phyloP scores from a whole-genome alignment of 2,113 vertebrate genomes.

The Heterotis niloticus region DNA sequence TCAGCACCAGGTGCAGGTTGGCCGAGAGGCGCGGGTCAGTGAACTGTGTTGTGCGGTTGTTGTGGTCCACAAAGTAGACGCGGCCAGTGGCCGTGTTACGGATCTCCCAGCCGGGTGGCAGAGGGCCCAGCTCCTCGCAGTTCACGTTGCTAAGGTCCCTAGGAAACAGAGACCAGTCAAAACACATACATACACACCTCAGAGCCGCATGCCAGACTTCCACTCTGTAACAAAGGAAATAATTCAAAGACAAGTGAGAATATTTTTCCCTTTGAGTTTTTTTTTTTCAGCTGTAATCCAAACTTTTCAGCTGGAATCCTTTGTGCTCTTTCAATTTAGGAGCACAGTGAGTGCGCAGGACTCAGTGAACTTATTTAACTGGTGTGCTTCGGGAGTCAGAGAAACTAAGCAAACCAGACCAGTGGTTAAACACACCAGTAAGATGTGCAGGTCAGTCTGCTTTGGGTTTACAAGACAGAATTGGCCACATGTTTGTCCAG shows the following conservation, averaged over 20 bases:
- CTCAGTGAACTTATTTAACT: constrained; percentile 31
- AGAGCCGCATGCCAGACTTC: not conserved
- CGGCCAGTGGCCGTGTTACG: constrained; percentile 93
- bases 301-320: constrained; percentile 64
- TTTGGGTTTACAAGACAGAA: too few species aligned
- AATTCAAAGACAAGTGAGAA: constrained; percentile 64
- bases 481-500: too few species aligned
- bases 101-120: constrained; percentile 97
- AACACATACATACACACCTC: not conserved
- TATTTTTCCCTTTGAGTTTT: constrained; percentile 48
- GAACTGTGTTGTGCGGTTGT: constrained; percentile 96
- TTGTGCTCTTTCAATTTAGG: constrained; percentile 54
- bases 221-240: constrained; percentile 58
- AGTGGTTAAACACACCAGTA: too few species aligned
- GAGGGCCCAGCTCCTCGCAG: constrained; percentile 93
- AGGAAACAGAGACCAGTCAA: constrained; percentile 62
- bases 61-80: constrained; percentile 98
- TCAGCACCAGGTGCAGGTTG: constrained; percentile 90
- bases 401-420: too few species aligned
- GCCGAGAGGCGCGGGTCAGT: constrained; percentile 92
- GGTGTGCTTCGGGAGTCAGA: too few species aligned
- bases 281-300: constrained; percentile 63
- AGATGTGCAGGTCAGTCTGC: too few species aligned
- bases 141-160: constrained; percentile 95
- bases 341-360: constrained; percentile 48